A percentile compares a stretch with the other conserved stretches of the same genome.
Conservation (phyloP, 2,888 invertebrate genomes). For the Saturnia pavonia region DNA sequence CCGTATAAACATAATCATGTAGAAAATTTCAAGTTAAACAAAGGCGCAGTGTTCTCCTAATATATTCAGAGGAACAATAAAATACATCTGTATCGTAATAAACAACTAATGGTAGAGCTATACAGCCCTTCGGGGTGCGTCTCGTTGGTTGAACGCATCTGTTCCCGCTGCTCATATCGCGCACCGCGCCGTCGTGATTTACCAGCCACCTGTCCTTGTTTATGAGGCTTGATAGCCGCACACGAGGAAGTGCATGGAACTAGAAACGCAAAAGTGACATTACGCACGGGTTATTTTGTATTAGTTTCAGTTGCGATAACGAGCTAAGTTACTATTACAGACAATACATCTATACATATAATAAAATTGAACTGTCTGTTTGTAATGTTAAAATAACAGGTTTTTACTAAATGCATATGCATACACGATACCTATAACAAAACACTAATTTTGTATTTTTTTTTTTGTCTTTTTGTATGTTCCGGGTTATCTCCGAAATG, state of each 20-base stretch:
- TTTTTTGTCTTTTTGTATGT: too few relatives aligned
- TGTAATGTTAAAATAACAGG: too few relatives aligned
- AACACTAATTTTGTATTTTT: too few relatives aligned
- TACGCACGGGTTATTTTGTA: slow-evolving; percentile 31
- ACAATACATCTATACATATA: too few relatives aligned
- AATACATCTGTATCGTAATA: slow-evolving; percentile 34
- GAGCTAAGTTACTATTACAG: slow-evolving; percentile 8
- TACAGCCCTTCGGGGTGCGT: slow-evolving; percentile 41
- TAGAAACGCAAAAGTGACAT: slow-evolving; percentile 38
- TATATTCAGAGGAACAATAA: slow-evolving; percentile 37
- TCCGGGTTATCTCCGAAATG: too few relatives aligned
- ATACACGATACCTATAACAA: too few relatives aligned
- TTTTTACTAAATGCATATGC: too few relatives aligned
- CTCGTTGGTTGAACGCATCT: slow-evolving; percentile 47
- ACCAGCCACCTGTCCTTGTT: slow-evolving; percentile 67
- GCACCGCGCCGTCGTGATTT: slow-evolving; percentile 53
- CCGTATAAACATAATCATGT: background rate
- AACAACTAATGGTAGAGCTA: slow-evolving; percentile 44
- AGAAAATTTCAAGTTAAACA: background rate
- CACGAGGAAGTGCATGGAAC: slow-evolving; percentile 54
- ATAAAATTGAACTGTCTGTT: too few relatives aligned
- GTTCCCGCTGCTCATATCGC: slow-evolving; percentile 65
- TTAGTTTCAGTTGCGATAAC: slow-evolving; percentile 17
- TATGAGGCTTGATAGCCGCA: slow-evolving; percentile 62
- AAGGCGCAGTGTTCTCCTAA: slow-evolving; percentile 18